Percentiles rank a stretch among this genome's conserved stretches.
These are phyloP conservation scores for Anguilla pacifica DNA, from an alignment of 2,797 vertebrate genomes.

Conservation along the genomic window DNA sequence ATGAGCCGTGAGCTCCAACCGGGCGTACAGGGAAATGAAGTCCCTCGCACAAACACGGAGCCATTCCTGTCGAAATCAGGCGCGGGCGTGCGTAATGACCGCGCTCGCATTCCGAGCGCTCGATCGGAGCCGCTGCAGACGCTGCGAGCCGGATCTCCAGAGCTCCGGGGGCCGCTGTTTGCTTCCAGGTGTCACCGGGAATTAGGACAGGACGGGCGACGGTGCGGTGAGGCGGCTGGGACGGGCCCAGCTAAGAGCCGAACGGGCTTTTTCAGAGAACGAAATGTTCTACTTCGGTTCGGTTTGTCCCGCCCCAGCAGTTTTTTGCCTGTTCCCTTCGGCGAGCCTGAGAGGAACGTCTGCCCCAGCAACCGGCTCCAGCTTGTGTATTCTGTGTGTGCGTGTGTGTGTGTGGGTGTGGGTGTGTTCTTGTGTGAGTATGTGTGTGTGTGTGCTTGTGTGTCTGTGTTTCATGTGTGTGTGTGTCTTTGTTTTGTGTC, in stretches of 20 bases:
- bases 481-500: not conserved
- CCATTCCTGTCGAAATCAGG: not conserved
- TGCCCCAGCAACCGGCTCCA: not conserved
- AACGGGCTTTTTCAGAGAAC: conserved; percentile 2
- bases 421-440: conserved; percentile 2
- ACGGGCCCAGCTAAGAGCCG: not conserved
- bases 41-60: not conserved
- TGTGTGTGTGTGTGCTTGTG: conserved; percentile 6
- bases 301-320: not conserved
- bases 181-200: not conserved
- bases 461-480: not conserved
- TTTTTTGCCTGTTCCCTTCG: conserved; percentile 19
- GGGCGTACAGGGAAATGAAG: not conserved
- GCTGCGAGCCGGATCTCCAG: not conserved
- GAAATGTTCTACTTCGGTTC: conserved; percentile 9
- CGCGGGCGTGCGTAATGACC: not conserved
- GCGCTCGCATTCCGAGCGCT: not conserved
- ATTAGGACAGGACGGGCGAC: not conserved
- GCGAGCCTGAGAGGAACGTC: not conserved
- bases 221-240: not conserved
- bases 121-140: not conserved
- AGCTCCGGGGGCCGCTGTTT: not conserved
- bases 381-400: conserved; percentile 4
- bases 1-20: not conserved
- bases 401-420: not conserved